Evolutionary conservation across 30 jellyfish, hydroid and myxozoan genomes (phyloP), one percentile per base, ranked within the genome.

Genomic region (Cassiopea andromeda): DNA sequence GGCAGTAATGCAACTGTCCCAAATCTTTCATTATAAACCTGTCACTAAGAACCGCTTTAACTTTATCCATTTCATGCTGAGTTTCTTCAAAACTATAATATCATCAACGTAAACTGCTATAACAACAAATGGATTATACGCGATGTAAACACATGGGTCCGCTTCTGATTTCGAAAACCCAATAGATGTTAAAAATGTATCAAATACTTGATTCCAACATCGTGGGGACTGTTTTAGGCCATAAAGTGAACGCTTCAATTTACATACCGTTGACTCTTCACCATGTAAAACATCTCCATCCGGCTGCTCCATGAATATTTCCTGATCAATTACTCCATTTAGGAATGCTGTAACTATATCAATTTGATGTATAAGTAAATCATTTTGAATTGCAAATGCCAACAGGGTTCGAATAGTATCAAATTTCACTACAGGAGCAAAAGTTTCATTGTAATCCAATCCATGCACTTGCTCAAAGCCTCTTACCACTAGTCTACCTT

Each of bases 201-300:
- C 16, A 44, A 85, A 69, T 2, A 68, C 75, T 44, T 48, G 44
- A 49, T 61, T 61, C 93, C 93, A 85, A 69, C 93, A 85, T 57
- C 93, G 48, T 83, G 93, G 60, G 10, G 93, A 72, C 74, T 85
- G 93, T 74, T 85, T 85, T 67, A 85, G 48, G 7, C 93, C 93
- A 61, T 85, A 74, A 38, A 84, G 14, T 46, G 57, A 38, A 60
- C 58, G 71, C 72, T 27, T 72, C 80, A 85, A 12, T 89, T 85
- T 85, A 54, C 14, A 85, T 85, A 46, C 90, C 1, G 0, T 61
- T 6, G 61, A 16, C 15, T 76, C 80, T 2, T 46, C 19, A 7
- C 50, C 80, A 15, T 12, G 27, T 3, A 14, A 69, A 58, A 66
- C 46, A 66, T 13, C 71, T 1, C 92, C 87, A 4, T 70, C 88